Evolutionary conservation across 1,140 invertebrate species (phyloP).

Genomic region (Brachionus manjavacas): DNA sequence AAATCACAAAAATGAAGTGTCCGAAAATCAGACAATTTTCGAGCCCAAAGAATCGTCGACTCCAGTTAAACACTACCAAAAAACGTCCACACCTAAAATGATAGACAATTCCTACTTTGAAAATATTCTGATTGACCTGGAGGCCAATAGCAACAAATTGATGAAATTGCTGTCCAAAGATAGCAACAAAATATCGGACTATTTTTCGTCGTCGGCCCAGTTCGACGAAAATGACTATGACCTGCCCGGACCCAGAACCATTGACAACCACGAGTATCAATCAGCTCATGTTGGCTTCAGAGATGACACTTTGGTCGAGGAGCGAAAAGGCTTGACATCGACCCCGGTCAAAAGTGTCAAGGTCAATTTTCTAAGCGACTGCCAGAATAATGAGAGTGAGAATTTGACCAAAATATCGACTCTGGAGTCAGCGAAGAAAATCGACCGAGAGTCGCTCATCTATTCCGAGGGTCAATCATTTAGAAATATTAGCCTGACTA

Average conservation of each 20-base stretch:
- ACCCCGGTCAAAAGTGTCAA: conserved; percentile 13
- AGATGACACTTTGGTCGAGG: neutral
- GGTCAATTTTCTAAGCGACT: neutral
- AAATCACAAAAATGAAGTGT: conserved; percentile 1
- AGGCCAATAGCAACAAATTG: neutral
- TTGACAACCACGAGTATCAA: neutral
- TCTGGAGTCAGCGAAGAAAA: neutral
- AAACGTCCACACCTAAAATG: conserved; percentile 3
- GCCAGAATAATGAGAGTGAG: conserved; percentile 3
- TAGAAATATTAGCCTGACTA: neutral
- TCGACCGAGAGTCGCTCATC: neutral
- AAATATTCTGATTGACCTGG: conserved; percentile 20
- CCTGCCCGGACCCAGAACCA: neutral
- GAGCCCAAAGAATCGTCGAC: conserved; percentile 14
- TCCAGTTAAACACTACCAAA: neutral
- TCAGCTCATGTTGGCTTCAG: neutral
- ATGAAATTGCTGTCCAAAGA: neutral
- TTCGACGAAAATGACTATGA: conserved; percentile 27
- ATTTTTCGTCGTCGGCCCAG: conserved; percentile 16
- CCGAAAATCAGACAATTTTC: conserved; percentile 8
- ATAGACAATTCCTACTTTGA: conserved; percentile 36
- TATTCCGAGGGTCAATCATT: neutral
- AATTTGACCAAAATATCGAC: conserved; percentile 27
- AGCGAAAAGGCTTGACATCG: neutral
- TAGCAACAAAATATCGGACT: conserved; percentile 15